Base-by-base conservation (phyloP, 37 sponge, comb jelly and placozoan species). In the Ephydatia muelleri region DNA sequence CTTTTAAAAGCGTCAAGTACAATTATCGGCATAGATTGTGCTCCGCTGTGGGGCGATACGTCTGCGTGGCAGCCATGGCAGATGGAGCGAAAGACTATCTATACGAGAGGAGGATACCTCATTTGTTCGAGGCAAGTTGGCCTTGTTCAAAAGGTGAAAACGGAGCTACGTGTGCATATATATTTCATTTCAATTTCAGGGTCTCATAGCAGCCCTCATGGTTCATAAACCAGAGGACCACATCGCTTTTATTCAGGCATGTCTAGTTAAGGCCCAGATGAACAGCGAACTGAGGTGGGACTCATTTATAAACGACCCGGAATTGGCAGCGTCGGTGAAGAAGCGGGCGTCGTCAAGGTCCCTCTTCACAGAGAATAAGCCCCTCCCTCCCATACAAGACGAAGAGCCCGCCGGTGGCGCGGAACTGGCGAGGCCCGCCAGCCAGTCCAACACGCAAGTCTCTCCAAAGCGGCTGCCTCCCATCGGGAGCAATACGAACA, bases 171-270 rank as follows among this genome's bases (percentile, higher is more conserved):
- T 39, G 13, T 19, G 19, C 25, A 11, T 72, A n/a, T 22, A 48
- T 30, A 32, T 67, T 0, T 48, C n/a, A 5, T 5, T 11, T 4
- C 5, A 72, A 30, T n/a, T 65, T 29, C 57, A 92, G 93, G 90
- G 93, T 49, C 47, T 92, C 30, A 47, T 92, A 47, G 69, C 93
- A 1, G 93, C 78, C 8, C 70, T 92, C 67, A 85, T 89, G 90
- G 68, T 57, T 65, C 76, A 87, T 22, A 64, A 84, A 35, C 93
- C 93, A n/a, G 75, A 68, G 16, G 78, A 92, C 67, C 93, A 73
- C 48, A 77, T 92, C 65, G 68, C 37, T 5, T 92, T 80, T 68
- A 72, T 92, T 23, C 36, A 70, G 49, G 65, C 74, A n/a, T 85
- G 91, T 31, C 78, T 92, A 21, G 85, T 25, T 3, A 57, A 69